Base-by-base conservation (phyloP, 2,888 invertebrate genomes). In the Scaptomyza cyrtandrae region DNA sequence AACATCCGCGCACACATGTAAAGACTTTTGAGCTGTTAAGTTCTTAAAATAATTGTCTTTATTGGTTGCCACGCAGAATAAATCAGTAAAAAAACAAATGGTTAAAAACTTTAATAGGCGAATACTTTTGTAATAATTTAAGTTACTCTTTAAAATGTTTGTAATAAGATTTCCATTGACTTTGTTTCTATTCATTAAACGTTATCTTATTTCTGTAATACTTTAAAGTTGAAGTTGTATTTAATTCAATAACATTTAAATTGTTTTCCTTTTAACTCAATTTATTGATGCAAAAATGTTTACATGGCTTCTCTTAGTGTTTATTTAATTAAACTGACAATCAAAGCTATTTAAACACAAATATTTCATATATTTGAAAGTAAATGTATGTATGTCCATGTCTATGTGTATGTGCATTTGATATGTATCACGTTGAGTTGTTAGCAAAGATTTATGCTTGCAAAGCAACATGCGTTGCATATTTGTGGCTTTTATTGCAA, bases 31-130 rank as follows among this genome's bases (percentile, higher is more conserved):
- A 62, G 84, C 68, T 67, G 69, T 77, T 53, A 37, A 50, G 41
- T 29, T 62, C 64, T 67, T 61, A 71, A 74, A 75, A 56, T 53
- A 53, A 71, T 76, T 76, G 41, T 71, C 65, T 59, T 77, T 66
- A 66, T 57, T 73, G 45, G 5, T 35, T 50, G 5, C 45, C 27
- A 11, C 7, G 7, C 37, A 13, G n/a, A 33, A 44, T 13, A 33
- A 39, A 19, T 9, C 37, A 27, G 2, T 41, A 9, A 29, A 29
- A 7, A 29, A 24, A 24, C 24, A 24, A 24, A 24, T 24, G 24
- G 5, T 24, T 2, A 24, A 24, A 24, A 24, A 3, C 2, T 1
- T 24, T 24, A 24, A 19, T 19, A 19, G 1, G 19, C 24, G 24
- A 4, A 7, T 29, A 1, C 29, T 29, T 7, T 29, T 29, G 7